These are phyloP conservation scores for Drosophila biarmipes DNA, from an alignment of 1,140 invertebrate genomes.

Conservation along the genomic window DNA sequence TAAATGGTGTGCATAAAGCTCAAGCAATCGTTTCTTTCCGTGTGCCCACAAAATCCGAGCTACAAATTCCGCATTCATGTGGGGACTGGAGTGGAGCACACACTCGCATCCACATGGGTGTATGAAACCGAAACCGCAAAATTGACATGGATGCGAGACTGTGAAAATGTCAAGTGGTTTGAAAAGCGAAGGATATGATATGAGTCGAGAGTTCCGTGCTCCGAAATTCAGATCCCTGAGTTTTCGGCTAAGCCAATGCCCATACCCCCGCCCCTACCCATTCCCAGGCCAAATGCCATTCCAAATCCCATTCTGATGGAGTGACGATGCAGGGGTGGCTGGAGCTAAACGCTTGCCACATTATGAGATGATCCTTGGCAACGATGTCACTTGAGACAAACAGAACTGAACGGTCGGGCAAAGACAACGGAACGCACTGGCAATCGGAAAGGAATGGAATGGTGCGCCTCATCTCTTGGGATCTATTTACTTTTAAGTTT, in stretches of 20 bases:
- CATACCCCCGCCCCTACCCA: background rate
- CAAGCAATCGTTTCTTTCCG: slow-evolving; percentile 11
- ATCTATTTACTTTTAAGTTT: slow-evolving; percentile 83
- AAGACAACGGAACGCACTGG: slow-evolving; percentile 33
- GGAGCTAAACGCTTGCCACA: slow-evolving; percentile 76
- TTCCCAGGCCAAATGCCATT: background rate
- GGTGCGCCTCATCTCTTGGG: slow-evolving; percentile 67
- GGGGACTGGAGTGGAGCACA: slow-evolving; percentile 17
- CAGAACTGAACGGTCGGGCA: slow-evolving; percentile 52
- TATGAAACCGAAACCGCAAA: slow-evolving; percentile 77
- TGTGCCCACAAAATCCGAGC: slow-evolving; percentile 38
- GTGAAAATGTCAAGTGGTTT: slow-evolving; percentile 80
- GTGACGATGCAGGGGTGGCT: background rate
- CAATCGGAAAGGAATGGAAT: slow-evolving; percentile 34
- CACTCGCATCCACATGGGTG: slow-evolving; percentile 21
- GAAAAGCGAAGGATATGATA: slow-evolving; percentile 39
- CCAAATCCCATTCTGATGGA: slow-evolving; percentile 5
- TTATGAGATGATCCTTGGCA: slow-evolving; percentile 80
- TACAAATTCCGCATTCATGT: slow-evolving; percentile 39
- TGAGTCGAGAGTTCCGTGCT: slow-evolving; percentile 16
- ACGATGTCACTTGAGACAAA: slow-evolving; percentile 78
- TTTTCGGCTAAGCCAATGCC: slow-evolving; percentile 45
- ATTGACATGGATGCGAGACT: slow-evolving; percentile 78
- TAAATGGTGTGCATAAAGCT: background rate
- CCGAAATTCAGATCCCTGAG: background rate